Evolutionary conservation across 1,140 invertebrate genomes (phyloP).

Genomic region (Camponotus floridanus): DNA sequence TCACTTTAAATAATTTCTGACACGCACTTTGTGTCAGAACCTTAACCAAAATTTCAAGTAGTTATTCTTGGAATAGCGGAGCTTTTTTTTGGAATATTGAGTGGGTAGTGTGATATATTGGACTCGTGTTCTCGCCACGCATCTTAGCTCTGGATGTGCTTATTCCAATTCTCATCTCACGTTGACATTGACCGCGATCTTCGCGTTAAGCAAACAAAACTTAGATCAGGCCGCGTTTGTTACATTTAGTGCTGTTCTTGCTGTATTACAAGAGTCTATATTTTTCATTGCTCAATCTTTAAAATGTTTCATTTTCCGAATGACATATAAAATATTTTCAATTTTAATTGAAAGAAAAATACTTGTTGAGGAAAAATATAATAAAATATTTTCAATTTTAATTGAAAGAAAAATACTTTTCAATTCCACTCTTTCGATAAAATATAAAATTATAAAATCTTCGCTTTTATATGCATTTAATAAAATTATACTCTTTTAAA

Average conservation of each 20-base stretch:
- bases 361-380: no score
- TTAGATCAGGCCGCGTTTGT: slow-evolving; percentile 42
- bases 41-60: neutral
- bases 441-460: no score
- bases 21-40: neutral
- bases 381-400: slow-evolving; percentile 9
- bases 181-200: slow-evolving; percentile 61
- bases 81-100: neutral
- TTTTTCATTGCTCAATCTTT: slow-evolving; percentile 15
- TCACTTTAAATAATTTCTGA: no score
- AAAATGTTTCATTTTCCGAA: slow-evolving; percentile 19
- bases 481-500: no score
- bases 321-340: slow-evolving; percentile 3
- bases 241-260: slow-evolving; percentile 2
- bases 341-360: neutral
- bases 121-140: neutral
- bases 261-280: slow-evolving; percentile 6
- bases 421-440: no score
- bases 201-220: slow-evolving; percentile 52
- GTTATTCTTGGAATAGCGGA: slow-evolving; percentile 24
- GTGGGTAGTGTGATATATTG: slow-evolving; percentile 30
- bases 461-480: no score
- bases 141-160: slow-evolving; percentile 45
- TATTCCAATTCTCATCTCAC: slow-evolving; percentile 58
- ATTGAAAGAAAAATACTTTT: neutral